Conservation (phyloP, 2,797 vertebrate genomes). For the Micrastur ruficollis region DNA sequence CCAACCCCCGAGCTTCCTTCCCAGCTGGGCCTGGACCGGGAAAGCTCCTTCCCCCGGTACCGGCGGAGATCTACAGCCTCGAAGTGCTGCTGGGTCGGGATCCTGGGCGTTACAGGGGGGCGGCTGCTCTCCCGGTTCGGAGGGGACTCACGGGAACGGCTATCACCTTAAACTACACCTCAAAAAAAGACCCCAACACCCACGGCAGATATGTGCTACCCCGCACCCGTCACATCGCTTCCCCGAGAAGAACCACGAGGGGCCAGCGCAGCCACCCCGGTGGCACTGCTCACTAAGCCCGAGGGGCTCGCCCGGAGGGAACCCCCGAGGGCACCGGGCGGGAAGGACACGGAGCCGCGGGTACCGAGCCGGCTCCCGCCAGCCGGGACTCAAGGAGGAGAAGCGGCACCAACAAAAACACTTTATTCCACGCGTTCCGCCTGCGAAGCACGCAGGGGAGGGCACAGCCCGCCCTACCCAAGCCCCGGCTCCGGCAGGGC, state of each 20-base stretch:
- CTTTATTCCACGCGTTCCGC: neutral
- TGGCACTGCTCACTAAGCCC: neutral
- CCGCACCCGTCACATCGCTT: neutral
- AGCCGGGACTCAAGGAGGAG: neutral
- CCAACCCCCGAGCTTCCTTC: neutral
- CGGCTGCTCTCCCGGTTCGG: neutral
- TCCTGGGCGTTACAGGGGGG: too few species aligned
- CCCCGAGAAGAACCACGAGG: neutral
- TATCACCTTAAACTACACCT: too few species aligned
- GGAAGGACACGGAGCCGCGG: too few species aligned
- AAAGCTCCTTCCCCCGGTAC: neutral
- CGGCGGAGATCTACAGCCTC: neutral
- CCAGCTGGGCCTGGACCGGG: neutral
- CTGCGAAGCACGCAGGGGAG: neutral
- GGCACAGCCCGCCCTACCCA: neutral
- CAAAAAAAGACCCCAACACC: too few species aligned
- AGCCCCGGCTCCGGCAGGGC: too few species aligned
- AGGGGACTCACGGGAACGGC: neutral
- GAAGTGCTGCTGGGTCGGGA: neutral
- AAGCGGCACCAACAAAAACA: neutral
- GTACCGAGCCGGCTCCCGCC: neutral
- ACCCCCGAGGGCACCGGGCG: neutral
- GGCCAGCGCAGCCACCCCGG: neutral
- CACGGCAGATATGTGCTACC: neutral
- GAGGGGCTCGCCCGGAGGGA: neutral